A percentile compares a stretch with the other conserved stretches of the same genome.
phyloP scores from a whole-genome alignment of 2,797 vertebrate species.

The Enteromius treurensis region DNA sequence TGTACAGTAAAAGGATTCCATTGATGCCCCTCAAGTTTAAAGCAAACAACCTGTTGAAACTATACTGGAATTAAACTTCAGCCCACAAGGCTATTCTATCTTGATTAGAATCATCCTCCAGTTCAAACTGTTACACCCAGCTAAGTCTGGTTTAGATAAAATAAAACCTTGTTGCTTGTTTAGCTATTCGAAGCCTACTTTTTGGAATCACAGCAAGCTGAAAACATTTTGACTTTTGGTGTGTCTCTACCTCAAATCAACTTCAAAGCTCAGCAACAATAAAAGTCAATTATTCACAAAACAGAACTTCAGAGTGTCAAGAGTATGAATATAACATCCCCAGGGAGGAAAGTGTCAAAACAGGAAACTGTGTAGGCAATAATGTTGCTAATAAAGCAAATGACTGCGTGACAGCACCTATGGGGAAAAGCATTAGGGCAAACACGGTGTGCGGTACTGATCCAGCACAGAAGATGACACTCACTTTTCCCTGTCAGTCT shows the following conservation, averaged over 20 bases:
- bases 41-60: neutral
- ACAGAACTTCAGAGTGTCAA: neutral
- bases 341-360: neutral
- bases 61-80: no score
- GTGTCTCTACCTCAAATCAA: neutral
- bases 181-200: neutral
- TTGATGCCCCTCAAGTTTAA: neutral
- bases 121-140: neutral
- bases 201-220: neutral
- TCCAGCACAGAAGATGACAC: constrained; percentile 60
- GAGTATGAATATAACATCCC: neutral
- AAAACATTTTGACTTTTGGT: neutral
- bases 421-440: neutral
- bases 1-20: neutral
- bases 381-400: constrained; percentile 1
- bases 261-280: neutral
- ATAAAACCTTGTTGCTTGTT: neutral
- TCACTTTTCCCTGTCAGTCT: constrained; percentile 99
- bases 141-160: neutral
- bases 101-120: neutral
- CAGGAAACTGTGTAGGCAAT: neutral
- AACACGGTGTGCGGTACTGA: neutral
- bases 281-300: constrained; percentile 1
- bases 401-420: neutral
- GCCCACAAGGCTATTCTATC: no score